Conservation (phyloP, 1,140 invertebrate species). For the Colletes gigas region DNA sequence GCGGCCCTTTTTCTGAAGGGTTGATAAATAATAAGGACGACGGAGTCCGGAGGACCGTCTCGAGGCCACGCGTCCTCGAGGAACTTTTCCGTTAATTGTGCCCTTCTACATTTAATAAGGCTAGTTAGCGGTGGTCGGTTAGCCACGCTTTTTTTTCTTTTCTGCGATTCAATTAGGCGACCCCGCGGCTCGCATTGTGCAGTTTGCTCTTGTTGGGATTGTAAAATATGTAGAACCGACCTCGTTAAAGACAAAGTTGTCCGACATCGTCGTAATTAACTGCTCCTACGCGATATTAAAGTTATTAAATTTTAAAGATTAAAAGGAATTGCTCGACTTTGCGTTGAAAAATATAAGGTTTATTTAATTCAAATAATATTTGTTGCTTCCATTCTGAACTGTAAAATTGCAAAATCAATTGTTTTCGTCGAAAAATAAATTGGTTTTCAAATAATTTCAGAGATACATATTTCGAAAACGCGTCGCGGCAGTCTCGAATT, state of each 20-base stretch:
- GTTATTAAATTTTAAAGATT: too few relatives aligned
- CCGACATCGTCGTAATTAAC: not conserved
- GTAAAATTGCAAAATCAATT: too few relatives aligned
- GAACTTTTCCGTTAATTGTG: constrained; percentile 2
- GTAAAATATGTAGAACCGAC: not conserved
- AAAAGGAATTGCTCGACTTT: too few relatives aligned
- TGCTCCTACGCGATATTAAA: not conserved
- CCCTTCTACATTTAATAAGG: constrained; percentile 1
- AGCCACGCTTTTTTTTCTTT: not conserved
- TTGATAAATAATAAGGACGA: constrained; percentile 43
- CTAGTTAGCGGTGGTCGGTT: not conserved
- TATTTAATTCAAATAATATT: too few relatives aligned
- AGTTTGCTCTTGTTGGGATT: constrained; percentile 6
- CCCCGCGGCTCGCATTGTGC: not conserved
- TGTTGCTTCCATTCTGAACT: too few relatives aligned
- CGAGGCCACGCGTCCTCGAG: not conserved
- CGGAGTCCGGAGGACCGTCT: not conserved
- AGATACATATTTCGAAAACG: too few relatives aligned
- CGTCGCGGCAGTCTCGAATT: too few relatives aligned
- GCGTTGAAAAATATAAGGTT: too few relatives aligned
- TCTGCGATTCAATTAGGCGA: not conserved
- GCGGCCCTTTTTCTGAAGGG: constrained; percentile 47
- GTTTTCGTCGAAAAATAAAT: too few relatives aligned
- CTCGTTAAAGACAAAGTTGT: constrained; percentile 19
- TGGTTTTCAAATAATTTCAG: too few relatives aligned